These are phyloP conservation scores for Mesocentrotus franciscanus DNA, from an alignment of 53 echinoderm and acorn worm genomes.

Conservation along the genomic window DNA sequence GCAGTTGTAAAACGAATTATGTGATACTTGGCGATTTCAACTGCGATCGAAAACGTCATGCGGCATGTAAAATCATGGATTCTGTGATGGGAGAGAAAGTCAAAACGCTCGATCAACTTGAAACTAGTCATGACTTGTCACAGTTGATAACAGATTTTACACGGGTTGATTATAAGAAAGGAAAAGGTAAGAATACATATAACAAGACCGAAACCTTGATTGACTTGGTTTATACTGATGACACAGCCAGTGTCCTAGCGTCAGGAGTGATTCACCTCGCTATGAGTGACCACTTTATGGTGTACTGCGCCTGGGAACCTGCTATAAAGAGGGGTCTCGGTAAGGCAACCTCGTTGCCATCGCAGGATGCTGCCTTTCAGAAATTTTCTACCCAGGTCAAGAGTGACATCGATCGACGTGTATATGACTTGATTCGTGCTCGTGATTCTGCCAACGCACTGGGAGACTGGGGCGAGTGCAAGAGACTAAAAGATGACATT, in stretches of 20 bases:
- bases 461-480: neutral
- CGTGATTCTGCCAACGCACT: neutral
- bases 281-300: slow-evolving; percentile 52
- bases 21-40: slow-evolving; percentile 41
- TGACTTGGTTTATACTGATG: slow-evolving; percentile 7
- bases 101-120: neutral
- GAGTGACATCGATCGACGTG: neutral
- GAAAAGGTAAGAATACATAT: neutral
- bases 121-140: neutral
- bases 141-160: slow-evolving; percentile 4
- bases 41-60: neutral
- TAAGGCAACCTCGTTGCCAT: neutral
- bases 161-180: neutral
- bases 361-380: neutral
- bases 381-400: neutral
- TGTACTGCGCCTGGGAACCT: neutral
- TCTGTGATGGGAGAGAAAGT: neutral
- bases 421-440: slow-evolving; percentile 1
- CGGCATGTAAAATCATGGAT: neutral
- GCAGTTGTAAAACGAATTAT: slow-evolving; percentile 29
- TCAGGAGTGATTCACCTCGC: slow-evolving; percentile 19
- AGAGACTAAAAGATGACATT: neutral
- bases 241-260: neutral
- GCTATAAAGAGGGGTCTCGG: neutral
- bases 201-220: neutral